phyloP scores from a whole-genome alignment of 2,113 vertebrate species.

The Rhinolophus sinicus region DNA sequence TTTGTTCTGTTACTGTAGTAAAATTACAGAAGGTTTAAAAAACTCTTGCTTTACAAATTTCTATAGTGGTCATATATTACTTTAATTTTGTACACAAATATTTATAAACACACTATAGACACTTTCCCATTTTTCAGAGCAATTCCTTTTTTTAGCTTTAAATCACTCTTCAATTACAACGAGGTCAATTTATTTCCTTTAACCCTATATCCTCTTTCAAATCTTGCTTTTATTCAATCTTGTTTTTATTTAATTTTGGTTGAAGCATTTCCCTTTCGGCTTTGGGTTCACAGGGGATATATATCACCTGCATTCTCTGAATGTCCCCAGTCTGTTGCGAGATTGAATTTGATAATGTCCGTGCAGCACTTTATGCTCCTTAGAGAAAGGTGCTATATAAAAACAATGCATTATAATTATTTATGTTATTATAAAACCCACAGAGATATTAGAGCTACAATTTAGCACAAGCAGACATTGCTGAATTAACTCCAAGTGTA shows the following conservation, averaged over 20 bases:
- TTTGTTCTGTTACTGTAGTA: constrained; percentile 27
- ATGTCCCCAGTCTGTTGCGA: constrained; percentile 11
- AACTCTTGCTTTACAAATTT: neutral
- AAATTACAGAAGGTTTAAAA: constrained; percentile 3
- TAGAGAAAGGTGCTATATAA: constrained; percentile 51
- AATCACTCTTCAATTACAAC: constrained; percentile 53
- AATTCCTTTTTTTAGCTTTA: neutral
- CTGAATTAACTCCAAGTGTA: constrained; percentile 18
- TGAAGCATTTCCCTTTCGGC: constrained; percentile 52
- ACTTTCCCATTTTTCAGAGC: neutral
- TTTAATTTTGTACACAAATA: constrained; percentile 36
- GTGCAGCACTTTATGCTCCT: neutral
- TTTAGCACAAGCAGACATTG: constrained; percentile 16
- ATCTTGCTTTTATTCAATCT: constrained; percentile 58
- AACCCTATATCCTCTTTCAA: constrained; percentile 30
- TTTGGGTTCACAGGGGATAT: constrained; percentile 48
- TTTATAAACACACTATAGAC: neutral
- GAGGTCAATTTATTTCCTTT: constrained; percentile 36
- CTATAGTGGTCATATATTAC: neutral
- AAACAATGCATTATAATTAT: constrained; percentile 66
- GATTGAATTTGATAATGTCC: constrained; percentile 59
- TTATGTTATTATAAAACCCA: constrained; percentile 59
- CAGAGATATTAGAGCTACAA: constrained; percentile 57
- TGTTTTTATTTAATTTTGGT: constrained; percentile 66
- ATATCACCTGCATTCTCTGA: constrained; percentile 27